These are phyloP conservation scores for Esox lucius DNA, from an alignment of 2,797 vertebrate species.

Conservation along the genomic window DNA sequence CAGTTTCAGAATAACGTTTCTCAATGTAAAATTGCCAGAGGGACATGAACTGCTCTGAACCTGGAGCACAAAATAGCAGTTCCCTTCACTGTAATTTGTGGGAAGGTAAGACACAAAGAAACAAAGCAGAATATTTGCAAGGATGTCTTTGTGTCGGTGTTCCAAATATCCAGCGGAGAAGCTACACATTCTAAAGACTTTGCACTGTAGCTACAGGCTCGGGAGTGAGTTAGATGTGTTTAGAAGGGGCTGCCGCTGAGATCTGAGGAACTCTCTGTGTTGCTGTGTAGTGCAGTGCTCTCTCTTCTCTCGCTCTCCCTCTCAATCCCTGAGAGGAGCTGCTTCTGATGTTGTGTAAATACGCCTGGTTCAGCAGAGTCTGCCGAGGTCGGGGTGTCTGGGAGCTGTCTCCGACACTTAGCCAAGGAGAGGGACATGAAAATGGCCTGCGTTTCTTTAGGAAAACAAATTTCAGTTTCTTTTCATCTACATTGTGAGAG, in stretches of 20 bases:
- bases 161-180: no score
- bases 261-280: background rate
- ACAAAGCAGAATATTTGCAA: no score
- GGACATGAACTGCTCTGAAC: no score
- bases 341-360: conserved; percentile 15
- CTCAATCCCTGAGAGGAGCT: background rate
- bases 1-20: no score
- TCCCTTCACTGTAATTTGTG: no score
- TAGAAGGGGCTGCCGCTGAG: background rate
- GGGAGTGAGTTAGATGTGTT: background rate
- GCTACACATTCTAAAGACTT: background rate
- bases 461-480: conserved; percentile 18
- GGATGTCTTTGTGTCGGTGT: background rate
- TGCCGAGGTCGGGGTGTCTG: conserved; percentile 5
- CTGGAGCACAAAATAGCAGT: no score
- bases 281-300: background rate
- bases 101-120: no score
- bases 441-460: conserved; percentile 32
- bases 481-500: background rate
- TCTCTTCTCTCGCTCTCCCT: conserved; percentile 1
- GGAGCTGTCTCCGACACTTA: conserved; percentile 56
- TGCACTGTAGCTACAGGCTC: background rate
- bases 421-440: conserved; percentile 22
- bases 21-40: no score
- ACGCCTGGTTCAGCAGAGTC: conserved; percentile 32